Percentiles rank a stretch among this genome's conserved stretches.
These are phyloP conservation scores for Brachyopa scutellaris DNA, from an alignment of 2,888 invertebrate genomes.

Conservation along the genomic window DNA sequence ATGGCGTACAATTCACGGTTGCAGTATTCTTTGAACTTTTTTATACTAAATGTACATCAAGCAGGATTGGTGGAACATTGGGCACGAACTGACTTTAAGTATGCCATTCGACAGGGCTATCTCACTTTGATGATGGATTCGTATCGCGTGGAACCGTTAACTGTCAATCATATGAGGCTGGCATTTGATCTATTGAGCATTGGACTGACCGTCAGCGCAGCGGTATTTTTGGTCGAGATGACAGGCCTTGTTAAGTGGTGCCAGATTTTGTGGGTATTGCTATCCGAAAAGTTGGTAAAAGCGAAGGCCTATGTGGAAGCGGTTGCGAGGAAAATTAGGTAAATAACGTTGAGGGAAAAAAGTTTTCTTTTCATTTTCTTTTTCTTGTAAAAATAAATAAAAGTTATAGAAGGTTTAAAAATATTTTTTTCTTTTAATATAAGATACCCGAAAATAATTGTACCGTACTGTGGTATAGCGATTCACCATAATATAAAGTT, in stretches of 20 bases:
- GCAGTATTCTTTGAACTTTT: slow-evolving; percentile 2
- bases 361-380: not conserved
- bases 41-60: slow-evolving; percentile 6
- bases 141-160: not conserved
- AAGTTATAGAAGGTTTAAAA: not conserved
- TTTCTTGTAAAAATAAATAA: not conserved
- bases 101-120: slow-evolving; percentile 12
- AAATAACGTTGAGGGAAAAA: not conserved
- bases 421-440: not conserved
- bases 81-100: not conserved
- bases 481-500: not conserved
- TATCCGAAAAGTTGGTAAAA: not conserved
- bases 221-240: not conserved
- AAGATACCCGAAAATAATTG: not conserved
- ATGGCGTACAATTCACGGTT: slow-evolving; percentile 10
- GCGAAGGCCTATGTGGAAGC: not conserved
- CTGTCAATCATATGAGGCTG: not conserved
- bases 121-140: not conserved
- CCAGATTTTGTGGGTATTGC: not conserved
- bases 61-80: slow-evolving; percentile 16
- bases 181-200: slow-evolving; percentile 5
- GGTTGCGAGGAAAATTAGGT: not conserved
- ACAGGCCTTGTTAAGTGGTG: not conserved
- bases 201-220: not conserved
- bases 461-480: not conserved